Evolutionary conservation across 2,797 vertebrate species (phyloP).

Genomic region (Xenopus petersii): DNA sequence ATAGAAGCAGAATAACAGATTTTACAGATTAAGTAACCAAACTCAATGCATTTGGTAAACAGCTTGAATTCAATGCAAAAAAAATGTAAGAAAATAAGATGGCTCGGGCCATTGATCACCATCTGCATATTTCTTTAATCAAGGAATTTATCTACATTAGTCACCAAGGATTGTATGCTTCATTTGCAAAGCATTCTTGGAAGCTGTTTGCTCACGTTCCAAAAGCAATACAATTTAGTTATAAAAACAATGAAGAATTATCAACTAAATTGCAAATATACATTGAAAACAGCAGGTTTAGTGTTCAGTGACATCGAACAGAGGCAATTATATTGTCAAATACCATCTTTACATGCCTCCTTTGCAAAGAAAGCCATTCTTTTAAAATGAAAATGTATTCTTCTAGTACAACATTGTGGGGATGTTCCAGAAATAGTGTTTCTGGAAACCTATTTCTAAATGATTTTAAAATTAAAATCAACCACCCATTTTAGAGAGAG

Average conservation of each 20-base stretch:
- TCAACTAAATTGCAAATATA: conserved; percentile 34
- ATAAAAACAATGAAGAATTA: conserved; percentile 27
- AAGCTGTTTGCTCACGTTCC: conserved; percentile 27
- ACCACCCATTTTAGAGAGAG: too few relatives aligned
- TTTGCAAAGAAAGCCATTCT: not conserved
- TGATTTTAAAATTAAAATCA: too few relatives aligned
- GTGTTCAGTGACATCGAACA: conserved; percentile 9
- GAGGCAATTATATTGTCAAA: conserved; percentile 19
- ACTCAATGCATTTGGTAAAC: too few relatives aligned
- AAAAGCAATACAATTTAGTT: conserved; percentile 22
- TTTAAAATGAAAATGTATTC: too few relatives aligned
- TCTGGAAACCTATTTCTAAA: too few relatives aligned
- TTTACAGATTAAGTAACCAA: too few relatives aligned
- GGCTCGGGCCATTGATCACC: conserved; percentile 37
- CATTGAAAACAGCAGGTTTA: conserved; percentile 34
- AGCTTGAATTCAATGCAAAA: too few relatives aligned
- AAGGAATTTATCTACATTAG: conserved; percentile 42
- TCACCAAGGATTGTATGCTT: conserved; percentile 37
- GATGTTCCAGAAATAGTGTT: too few relatives aligned
- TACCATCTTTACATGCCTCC: not conserved
- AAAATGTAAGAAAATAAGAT: not conserved
- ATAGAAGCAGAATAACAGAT: too few relatives aligned
- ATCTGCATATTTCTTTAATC: conserved; percentile 47
- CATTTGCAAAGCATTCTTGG: conserved; percentile 32
- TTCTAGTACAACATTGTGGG: too few relatives aligned